Evolutionary conservation across 2,888 invertebrate genomes (phyloP).

Genomic region (Polydrusus tereticollis): DNA sequence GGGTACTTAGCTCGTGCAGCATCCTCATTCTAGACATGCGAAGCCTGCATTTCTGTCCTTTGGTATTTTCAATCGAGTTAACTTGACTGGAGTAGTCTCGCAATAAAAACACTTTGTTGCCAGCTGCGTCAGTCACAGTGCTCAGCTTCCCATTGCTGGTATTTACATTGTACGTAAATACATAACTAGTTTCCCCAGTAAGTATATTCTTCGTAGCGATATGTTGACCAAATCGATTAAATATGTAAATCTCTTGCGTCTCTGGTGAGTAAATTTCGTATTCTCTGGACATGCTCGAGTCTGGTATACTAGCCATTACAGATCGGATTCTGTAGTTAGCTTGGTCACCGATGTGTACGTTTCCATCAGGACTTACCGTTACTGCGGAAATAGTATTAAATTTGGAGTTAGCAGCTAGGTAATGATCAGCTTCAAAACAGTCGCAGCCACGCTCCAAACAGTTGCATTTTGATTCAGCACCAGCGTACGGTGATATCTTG

Average conservation of each 20-base stretch:
- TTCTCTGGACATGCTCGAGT: slow-evolving; percentile 84
- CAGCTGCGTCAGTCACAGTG: slow-evolving; percentile 93
- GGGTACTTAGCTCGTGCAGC: slow-evolving; percentile 90
- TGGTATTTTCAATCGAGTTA: slow-evolving; percentile 94
- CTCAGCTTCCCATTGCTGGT: slow-evolving; percentile 96
- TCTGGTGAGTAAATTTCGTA: slow-evolving; percentile 97
- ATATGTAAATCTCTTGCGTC: slow-evolving; percentile 94
- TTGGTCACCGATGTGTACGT: slow-evolving; percentile 96
- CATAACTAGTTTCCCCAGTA: slow-evolving; percentile 93
- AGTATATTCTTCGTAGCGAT: slow-evolving; percentile 93
- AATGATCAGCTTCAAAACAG: slow-evolving; percentile 93
- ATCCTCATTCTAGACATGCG: slow-evolving; percentile 94
- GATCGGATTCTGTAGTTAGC: slow-evolving; percentile 90
- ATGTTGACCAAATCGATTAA: slow-evolving; percentile 96
- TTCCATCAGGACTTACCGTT: slow-evolving; percentile 93
- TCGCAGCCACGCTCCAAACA: slow-evolving; percentile 92
- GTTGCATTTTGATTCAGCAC: slow-evolving; percentile 93
- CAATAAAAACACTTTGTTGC: slow-evolving; percentile 87
- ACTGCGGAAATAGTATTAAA: slow-evolving; percentile 95
- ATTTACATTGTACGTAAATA: slow-evolving; percentile 96
- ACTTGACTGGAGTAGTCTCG: slow-evolving; percentile 90
- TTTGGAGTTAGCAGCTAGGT: slow-evolving; percentile 91
- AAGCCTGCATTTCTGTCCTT: slow-evolving; percentile 90
- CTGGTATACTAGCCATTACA: slow-evolving; percentile 90
- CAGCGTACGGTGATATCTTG: slow-evolving; percentile 92